Evolutionary conservation across 2,888 invertebrate species (phyloP), one percentile per base, ranked within the genome.

Genomic region (Tetrapedia diversipes): DNA sequence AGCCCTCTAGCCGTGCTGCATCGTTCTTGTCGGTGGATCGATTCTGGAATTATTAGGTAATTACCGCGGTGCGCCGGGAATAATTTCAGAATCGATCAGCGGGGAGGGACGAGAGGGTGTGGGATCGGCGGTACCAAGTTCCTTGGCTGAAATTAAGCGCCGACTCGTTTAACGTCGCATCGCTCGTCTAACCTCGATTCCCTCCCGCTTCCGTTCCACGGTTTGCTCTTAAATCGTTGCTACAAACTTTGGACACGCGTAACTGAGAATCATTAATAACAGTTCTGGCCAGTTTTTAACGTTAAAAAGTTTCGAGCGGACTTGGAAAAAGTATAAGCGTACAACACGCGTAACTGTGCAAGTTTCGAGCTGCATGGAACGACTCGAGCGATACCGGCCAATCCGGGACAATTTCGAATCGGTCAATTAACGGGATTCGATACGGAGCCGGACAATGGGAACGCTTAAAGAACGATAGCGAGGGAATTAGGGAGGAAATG

Each of bases 41-140:
- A 83, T 84, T 63, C 32, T 41, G 60, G 74, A 84, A 85, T 84
- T 85, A 85, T 84, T 84, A 85, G 83, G 85, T 82, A 84, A 84
- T 84, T 84, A 85, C 79, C 57, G 63, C 63, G 67, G 71, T 79
- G 82, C 74, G 70, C 72, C 54, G 74, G 63, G 82, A 80, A 82
- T 84, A 85, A 84, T 82, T 79, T 65, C 65, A 64, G 70, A 77
- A 84, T 85, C 83, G 84, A 85, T 84, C 77, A 64, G 49, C 27
- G 19, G 41, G n/a, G 32, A 1, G 47, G 10, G 29, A 34, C 37
- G 63, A 45, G 14, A 8, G 39, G 8, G n/a, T 4, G n/a, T 19
- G 29, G 34, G 61, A 22, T 45, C 67, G 67, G 39, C 61, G 64
- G 60, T 39, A 47, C 41, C 39, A 59, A 73, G 24, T 72, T 69